These are phyloP conservation scores for Phyllotreta striolata DNA, from an alignment of 2,888 invertebrate genomes.

Conservation along the genomic window DNA sequence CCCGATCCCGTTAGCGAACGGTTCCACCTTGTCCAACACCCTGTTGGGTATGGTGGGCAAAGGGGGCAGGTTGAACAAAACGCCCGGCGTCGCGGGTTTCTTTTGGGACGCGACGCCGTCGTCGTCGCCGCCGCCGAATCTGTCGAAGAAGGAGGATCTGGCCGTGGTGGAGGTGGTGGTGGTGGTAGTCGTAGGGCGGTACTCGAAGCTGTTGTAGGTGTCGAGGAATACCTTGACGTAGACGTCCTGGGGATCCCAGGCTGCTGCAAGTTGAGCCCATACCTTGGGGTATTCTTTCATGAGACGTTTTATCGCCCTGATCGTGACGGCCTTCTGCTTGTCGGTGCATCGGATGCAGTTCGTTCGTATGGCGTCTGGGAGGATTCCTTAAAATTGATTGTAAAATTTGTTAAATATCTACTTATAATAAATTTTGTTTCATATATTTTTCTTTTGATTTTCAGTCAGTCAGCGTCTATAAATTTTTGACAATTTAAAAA, in stretches of 20 bases:
- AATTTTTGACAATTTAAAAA: too few relatives aligned
- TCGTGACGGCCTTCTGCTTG: slow-evolving; percentile 70
- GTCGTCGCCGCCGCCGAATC: slow-evolving; percentile 31
- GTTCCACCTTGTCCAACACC: slow-evolving; percentile 16
- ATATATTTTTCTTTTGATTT: too few relatives aligned
- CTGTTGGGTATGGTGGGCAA: slow-evolving; percentile 25
- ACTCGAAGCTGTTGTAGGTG: slow-evolving; percentile 41
- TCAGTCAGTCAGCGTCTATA: too few relatives aligned
- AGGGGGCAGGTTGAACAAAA: slow-evolving; percentile 20
- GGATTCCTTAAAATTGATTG: slow-evolving; percentile 64
- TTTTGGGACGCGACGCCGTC: background rate
- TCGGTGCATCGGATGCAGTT: slow-evolving; percentile 73
- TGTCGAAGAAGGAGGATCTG: slow-evolving; percentile 28
- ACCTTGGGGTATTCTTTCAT: slow-evolving; percentile 71
- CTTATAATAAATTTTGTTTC: too few relatives aligned
- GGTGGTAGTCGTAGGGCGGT: slow-evolving; percentile 11
- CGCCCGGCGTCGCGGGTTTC: slow-evolving; percentile 13
- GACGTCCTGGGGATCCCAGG: slow-evolving; percentile 77
- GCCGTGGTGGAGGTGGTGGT: slow-evolving; percentile 17
- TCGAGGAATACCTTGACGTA: slow-evolving; percentile 63
- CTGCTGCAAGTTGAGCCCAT: slow-evolving; percentile 70
- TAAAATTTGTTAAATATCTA: too few relatives aligned
- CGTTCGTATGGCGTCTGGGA: slow-evolving; percentile 75
- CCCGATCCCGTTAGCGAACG: slow-evolving; percentile 42
- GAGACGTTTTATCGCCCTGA: slow-evolving; percentile 71